Conservation (phyloP, 2,113 vertebrate species). For the Oryzias woworae region DNA sequence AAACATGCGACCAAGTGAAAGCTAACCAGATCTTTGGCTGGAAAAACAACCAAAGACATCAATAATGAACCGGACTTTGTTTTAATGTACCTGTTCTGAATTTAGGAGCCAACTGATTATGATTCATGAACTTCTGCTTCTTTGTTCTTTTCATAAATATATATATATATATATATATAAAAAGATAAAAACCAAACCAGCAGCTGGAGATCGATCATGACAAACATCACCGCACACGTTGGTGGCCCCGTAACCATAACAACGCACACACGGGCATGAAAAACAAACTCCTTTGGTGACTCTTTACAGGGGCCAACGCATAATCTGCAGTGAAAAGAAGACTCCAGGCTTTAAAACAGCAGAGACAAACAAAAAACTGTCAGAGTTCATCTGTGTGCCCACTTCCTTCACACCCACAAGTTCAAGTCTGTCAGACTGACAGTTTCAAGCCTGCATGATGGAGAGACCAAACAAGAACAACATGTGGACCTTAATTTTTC, state of each 20-base stretch:
- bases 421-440: constrained; percentile 8
- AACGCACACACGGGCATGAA: constrained; percentile 53
- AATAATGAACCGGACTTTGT: neutral
- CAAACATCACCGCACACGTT: constrained; percentile 21
- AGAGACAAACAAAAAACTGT: constrained; percentile 9
- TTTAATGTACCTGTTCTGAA: too few species aligned
- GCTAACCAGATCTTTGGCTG: constrained; percentile 49
- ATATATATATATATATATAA: neutral
- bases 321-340: neutral
- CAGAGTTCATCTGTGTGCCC: constrained; percentile 32
- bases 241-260: constrained; percentile 39
- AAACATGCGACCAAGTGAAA: constrained; percentile 49
- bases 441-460: neutral
- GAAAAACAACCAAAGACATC: constrained; percentile 28
- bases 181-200: neutral
- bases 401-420: constrained; percentile 40
- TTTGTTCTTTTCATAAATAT: too few species aligned
- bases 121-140: too few species aligned
- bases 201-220: constrained; percentile 12
- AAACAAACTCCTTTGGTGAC: constrained; percentile 6
- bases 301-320: constrained; percentile 18
- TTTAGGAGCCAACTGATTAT: too few species aligned
- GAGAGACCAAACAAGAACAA: constrained; percentile 8
- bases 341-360: constrained; percentile 20
- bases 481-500: neutral